Percentiles rank a stretch among this genome's conserved stretches.
Conservation (phyloP, 2,797 vertebrate species). For the Meda fulgida region DNA sequence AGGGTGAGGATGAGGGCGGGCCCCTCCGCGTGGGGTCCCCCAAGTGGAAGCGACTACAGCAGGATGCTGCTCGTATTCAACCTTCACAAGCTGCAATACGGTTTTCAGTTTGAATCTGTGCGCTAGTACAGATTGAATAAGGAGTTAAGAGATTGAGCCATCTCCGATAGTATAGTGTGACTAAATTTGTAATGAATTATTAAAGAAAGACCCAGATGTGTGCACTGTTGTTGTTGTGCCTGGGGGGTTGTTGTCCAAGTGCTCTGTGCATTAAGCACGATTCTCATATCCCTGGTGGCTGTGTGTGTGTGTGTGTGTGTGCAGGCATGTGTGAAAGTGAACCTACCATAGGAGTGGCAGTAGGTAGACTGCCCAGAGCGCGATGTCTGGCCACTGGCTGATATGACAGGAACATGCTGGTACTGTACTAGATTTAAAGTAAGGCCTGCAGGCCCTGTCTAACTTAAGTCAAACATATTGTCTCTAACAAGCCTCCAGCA, state of each 20-base stretch:
- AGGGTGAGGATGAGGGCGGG: conserved; percentile 61
- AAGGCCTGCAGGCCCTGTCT: conserved; percentile 71
- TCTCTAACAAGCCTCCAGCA: conserved; percentile 69
- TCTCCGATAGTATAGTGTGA: conserved; percentile 21
- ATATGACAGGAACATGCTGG: conserved; percentile 80
- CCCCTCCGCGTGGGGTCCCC: conserved; percentile 70
- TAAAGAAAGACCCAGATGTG: conserved; percentile 53
- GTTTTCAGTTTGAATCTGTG: conserved; percentile 42
- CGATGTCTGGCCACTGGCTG: conserved; percentile 63
- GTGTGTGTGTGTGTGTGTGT: conserved; percentile 24
- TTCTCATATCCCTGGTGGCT: conserved; percentile 74
- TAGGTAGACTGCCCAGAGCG: conserved; percentile 77
- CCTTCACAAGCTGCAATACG: conserved; percentile 57
- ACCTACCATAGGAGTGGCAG: conserved; percentile 71
- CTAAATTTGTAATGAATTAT: conserved; percentile 64
- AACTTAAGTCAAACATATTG: conserved; percentile 73
- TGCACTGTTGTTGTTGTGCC: conserved; percentile 63
- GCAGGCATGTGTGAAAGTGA: conserved; percentile 67
- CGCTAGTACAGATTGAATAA: conserved; percentile 8
- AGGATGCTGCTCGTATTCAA: conserved; percentile 73
- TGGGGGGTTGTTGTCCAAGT: conserved; percentile 63
- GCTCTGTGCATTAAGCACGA: conserved; percentile 76
- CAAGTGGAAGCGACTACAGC: conserved; percentile 76
- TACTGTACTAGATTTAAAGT: conserved; percentile 69
- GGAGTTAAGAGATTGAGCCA: conserved; percentile 1